Percentiles rank a stretch among this genome's conserved stretches.
Conservation (phyloP, 2,113 vertebrate genomes). For the Herpailurus yagouaroundi region DNA sequence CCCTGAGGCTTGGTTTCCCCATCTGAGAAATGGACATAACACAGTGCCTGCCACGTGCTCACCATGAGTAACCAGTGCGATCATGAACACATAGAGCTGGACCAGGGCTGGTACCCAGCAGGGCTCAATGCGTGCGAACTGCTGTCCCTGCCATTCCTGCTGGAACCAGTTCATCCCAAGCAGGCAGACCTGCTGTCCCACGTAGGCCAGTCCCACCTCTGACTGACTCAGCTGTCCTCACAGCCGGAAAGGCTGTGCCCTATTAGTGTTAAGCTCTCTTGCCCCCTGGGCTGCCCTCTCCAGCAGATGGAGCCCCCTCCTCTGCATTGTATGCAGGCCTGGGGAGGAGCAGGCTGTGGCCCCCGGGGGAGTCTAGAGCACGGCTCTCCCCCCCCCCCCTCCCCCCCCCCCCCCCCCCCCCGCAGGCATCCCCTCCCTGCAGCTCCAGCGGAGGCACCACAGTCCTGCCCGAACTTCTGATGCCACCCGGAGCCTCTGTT, state of each 20-base stretch:
- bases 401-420: too few relatives aligned
- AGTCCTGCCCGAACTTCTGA: accelerated
- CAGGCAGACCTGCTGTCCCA: not conserved
- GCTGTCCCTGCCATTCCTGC: too few relatives aligned
- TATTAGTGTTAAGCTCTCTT: not conserved
- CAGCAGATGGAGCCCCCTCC: not conserved
- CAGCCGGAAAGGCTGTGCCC: not conserved
- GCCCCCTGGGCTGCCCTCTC: not conserved
- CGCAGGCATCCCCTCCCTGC: too few relatives aligned
- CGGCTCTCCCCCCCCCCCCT: not conserved
- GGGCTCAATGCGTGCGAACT: accelerated
- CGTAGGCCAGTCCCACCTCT: not conserved
- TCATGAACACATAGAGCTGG: accelerated
- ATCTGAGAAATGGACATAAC: not conserved
- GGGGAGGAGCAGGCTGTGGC: not conserved
- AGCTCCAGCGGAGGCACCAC: not conserved
- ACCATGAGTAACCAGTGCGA: accelerated
- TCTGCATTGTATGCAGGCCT: not conserved
- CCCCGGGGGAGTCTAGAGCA: not conserved
- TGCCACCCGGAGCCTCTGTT: not conserved
- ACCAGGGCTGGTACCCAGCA: accelerated
- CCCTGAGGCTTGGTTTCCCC: not conserved
- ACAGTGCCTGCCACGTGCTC: accelerated
- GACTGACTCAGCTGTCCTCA: not conserved
- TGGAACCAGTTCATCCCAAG: not conserved